A percentile compares a stretch with the other conserved stretches of the same genome.
phyloP scores from a whole-genome alignment of 1,140 invertebrate species.

The Nebria ingens region DNA sequence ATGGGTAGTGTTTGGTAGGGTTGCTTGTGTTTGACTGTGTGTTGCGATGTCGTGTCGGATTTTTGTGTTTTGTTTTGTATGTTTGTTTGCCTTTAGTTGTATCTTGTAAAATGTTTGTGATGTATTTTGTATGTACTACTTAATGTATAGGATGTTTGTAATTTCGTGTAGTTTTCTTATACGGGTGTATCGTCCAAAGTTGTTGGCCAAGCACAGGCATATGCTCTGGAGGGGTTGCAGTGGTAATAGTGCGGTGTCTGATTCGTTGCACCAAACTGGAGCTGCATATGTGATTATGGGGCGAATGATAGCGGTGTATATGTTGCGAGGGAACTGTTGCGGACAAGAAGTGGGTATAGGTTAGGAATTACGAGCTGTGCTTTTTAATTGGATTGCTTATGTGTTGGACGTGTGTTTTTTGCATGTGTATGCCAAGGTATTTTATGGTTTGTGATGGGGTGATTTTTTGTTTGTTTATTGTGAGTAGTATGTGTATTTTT shows the following conservation, averaged over 20 bases:
- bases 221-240: not conserved
- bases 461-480: slow-evolving; percentile 14
- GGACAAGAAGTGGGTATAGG: not conserved
- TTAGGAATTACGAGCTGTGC: not conserved
- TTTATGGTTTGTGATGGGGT: not conserved
- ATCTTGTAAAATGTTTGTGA: not conserved
- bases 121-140: not conserved
- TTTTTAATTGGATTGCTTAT: not conserved
- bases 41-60: not conserved
- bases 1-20: not conserved
- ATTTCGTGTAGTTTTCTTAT: not conserved
- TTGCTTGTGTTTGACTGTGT: not conserved
- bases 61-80: not conserved
- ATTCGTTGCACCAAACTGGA: not conserved
- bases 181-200: not conserved
- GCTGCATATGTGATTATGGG: not conserved
- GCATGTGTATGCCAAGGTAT: not conserved
- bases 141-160: not conserved
- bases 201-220: not conserved
- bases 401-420: no score
- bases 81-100: not conserved
- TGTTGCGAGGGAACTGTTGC: not conserved
- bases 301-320: not conserved
- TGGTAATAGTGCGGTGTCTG: not conserved
- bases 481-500: not conserved